Conservation (phyloP, 2,888 invertebrate species). For the Minunthozetes semirufus region DNA sequence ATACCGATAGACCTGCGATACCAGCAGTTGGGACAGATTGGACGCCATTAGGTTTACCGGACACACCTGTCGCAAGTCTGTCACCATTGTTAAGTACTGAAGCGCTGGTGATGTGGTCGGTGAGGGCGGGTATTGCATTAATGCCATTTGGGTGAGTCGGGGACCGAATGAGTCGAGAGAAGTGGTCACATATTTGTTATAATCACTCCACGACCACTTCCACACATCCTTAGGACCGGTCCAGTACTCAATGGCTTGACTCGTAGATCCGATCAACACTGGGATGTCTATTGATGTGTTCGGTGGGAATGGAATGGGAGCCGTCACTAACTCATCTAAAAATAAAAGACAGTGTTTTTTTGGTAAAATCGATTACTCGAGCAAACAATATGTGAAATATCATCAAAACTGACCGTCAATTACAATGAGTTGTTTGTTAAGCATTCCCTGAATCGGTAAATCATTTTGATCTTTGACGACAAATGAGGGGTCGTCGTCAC, state of each 20-base stretch:
- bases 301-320: conserved; percentile 16
- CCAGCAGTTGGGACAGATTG: conserved; percentile 40
- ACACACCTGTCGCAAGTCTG: conserved; percentile 45
- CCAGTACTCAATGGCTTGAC: conserved; percentile 45
- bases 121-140: conserved; percentile 38
- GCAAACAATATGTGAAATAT: neutral
- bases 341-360: too few relatives aligned
- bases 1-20: conserved; percentile 44
- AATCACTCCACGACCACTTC: conserved; percentile 44
- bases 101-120: conserved; percentile 43
- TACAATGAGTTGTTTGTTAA: conserved; percentile 41
- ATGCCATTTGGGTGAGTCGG: conserved; percentile 40
- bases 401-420: conserved; percentile 39
- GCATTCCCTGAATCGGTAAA: conserved; percentile 44
- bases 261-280: conserved; percentile 45
- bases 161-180: conserved; percentile 44
- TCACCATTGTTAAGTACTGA: conserved; percentile 45
- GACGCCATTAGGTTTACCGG: conserved; percentile 44
- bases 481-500: conserved; percentile 45
- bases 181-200: conserved; percentile 44
- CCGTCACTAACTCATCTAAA: conserved; percentile 30
- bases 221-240: conserved; percentile 43
- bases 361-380: neutral
- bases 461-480: conserved; percentile 44
- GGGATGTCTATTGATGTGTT: conserved; percentile 43